A percentile compares a stretch with the other conserved stretches of the same genome.
Evolutionary conservation across 2,888 invertebrate genomes (phyloP).

Genomic region (Odontocerum albicorne): DNA sequence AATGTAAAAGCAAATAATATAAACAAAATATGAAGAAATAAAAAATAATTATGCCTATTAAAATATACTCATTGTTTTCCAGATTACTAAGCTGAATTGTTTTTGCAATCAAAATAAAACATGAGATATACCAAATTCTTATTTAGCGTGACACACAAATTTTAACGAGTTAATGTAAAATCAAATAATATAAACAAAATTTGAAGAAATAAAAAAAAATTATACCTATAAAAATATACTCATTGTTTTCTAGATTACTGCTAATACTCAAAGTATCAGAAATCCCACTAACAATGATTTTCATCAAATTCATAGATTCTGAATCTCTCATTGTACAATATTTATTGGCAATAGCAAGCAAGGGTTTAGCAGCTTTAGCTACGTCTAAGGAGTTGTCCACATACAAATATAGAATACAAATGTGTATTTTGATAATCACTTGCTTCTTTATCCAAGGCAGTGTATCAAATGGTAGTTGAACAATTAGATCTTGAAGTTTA

Average conservation of each 20-base stretch:
- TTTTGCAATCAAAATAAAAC: no score
- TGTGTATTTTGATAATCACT: slow-evolving; percentile 45
- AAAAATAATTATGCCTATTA: slow-evolving; percentile 38
- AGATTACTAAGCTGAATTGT: no score
- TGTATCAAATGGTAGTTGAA: slow-evolving; percentile 44
- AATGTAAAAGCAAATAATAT: no score
- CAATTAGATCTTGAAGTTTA: slow-evolving; percentile 45
- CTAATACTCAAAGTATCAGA: slow-evolving; percentile 38
- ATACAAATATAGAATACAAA: slow-evolving; percentile 45
- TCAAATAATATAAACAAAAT: no score
- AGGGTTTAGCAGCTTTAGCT: slow-evolving; percentile 42
- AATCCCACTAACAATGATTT: slow-evolving; percentile 37
- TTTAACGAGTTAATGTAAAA: no score
- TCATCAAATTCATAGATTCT: slow-evolving; percentile 34
- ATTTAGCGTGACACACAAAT: no score
- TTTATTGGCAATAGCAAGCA: slow-evolving; percentile 42
- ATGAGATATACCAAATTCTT: no score
- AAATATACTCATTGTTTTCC: slow-evolving; percentile 38
- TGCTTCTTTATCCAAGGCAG: slow-evolving; percentile 42
- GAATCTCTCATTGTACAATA: slow-evolving; percentile 27
- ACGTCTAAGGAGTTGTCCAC: slow-evolving; percentile 44
- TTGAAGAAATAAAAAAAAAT: no score
- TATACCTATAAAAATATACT: slow-evolving; percentile 39
- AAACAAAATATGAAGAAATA: no score
- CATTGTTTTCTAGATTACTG: slow-evolving; percentile 36